Evolutionary conservation across 2,888 invertebrate genomes (phyloP), one percentile per base, ranked within the genome.

Genomic region (Graphium colonna): DNA sequence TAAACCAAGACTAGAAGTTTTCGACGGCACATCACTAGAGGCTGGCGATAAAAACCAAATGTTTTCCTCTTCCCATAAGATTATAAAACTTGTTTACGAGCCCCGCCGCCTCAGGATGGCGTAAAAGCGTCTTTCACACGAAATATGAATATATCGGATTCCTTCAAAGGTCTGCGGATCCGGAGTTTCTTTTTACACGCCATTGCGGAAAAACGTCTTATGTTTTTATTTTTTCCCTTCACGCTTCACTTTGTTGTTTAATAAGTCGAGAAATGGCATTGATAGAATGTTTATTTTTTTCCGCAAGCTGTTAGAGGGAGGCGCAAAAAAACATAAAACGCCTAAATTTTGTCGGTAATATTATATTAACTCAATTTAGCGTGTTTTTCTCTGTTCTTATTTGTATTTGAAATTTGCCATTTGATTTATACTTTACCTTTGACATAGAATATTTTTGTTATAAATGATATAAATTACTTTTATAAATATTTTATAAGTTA

Each of bases 11-110:
- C n/a, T n/a, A n/a, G n/a, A n/a, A n/a, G n/a, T n/a, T n/a, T n/a
- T n/a, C 15, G 18, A 1, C 7, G 17, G 21, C 36, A 39, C 52
- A 43, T 52, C 43, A 38, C 52, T 43, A 48, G 16, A 26, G 9
- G 38, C 40, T n/a, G 31, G 53, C 54, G 49, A 60, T 61, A 59
- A 59, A 61, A 60, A 56, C 46, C 56, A 52, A 58, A 57, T 52
- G 51, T 53, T 56, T 57, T 56, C 44, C 49, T 55, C 54, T 56
- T 58, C 56, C 60, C 58, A 52, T 56, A 59, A 59, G 62, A 65
- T 66, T 65, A 65, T 68, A 65, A 68, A 68, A 65, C 64, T 61
- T 66, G 67, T 68, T 68, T 68, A 65, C 65, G 64, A 65, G 57
- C 55, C 49, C 49, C 56, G 57, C 48, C 36, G 16, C 38, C 42